A percentile compares a stretch with the other conserved stretches of the same genome.
phyloP scores from a whole-genome alignment of 2,113 vertebrate species.

The Euleptes europaea region DNA sequence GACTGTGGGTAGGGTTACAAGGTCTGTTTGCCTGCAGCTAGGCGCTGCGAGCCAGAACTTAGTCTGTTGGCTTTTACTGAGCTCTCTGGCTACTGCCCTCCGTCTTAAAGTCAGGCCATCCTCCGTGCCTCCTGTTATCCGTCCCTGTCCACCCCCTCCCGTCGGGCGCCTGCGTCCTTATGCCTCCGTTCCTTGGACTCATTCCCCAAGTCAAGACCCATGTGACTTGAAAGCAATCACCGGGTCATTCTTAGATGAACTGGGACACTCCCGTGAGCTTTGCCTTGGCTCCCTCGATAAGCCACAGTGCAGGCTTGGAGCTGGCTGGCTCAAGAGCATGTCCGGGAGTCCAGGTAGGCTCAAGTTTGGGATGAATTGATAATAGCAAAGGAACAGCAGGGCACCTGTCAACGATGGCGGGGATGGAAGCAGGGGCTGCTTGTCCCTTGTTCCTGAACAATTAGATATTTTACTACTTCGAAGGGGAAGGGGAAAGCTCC shows the following conservation, averaged over 20 bases:
- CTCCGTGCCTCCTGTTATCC: neutral
- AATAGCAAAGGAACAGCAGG: neutral
- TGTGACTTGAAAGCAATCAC: neutral
- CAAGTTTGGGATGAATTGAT: neutral
- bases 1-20: neutral
- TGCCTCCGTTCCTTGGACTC: neutral
- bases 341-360: neutral
- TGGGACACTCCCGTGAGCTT: too few relatives aligned
- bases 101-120: neutral
- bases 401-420: neutral
- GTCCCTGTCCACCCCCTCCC: neutral
- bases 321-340: neutral
- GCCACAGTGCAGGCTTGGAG: neutral
- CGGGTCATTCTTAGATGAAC: neutral
- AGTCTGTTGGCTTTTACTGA: neutral
- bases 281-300: neutral
- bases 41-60: neutral
- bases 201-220: too few relatives aligned
- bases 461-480: constrained; percentile 2
- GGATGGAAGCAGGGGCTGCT: neutral
- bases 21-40: neutral
- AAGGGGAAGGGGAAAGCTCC: too few relatives aligned
- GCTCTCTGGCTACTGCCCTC: neutral
- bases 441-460: neutral
- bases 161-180: neutral